phyloP scores from a whole-genome alignment of 2,888 invertebrate genomes.

The Diadegma fenestrale region DNA sequence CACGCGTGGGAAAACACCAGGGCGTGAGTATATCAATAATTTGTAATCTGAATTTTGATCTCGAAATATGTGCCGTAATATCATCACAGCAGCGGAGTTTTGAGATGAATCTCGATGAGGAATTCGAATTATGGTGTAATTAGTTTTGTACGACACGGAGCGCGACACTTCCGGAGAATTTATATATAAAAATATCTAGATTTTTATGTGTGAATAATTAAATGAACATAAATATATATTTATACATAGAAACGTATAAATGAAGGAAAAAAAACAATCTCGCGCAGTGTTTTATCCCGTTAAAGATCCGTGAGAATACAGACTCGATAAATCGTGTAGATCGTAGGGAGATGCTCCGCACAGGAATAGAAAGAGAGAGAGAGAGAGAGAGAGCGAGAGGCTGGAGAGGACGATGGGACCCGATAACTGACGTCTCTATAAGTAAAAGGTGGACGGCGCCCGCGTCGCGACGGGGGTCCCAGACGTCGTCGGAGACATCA shows the following conservation, averaged over 20 bases:
- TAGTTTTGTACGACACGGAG: slow-evolving; percentile 56
- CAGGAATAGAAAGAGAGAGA: slow-evolving; percentile 26
- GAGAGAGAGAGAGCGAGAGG: slow-evolving; percentile 48
- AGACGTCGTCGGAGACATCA: slow-evolving; percentile 83
- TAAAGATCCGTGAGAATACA: slow-evolving; percentile 72
- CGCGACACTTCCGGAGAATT: slow-evolving; percentile 54
- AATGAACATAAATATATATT: slow-evolving; percentile 18
- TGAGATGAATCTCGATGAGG: slow-evolving; percentile 52
- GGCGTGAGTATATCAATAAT: slow-evolving; percentile 63
- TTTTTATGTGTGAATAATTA: not conserved
- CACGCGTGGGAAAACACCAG: slow-evolving; percentile 31
- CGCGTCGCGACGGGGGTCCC: slow-evolving; percentile 81
- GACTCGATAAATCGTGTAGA: slow-evolving; percentile 70
- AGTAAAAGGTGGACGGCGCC: slow-evolving; percentile 79
- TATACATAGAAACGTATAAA: slow-evolving; percentile 9
- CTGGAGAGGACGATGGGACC: slow-evolving; percentile 77
- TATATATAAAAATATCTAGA: not conserved
- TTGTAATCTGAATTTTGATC: not conserved
- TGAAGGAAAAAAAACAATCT: slow-evolving; percentile 16
- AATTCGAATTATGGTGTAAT: slow-evolving; percentile 44
- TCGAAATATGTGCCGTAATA: not conserved
- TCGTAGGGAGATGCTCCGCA: slow-evolving; percentile 64
- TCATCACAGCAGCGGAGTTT: not conserved
- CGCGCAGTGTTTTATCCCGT: slow-evolving; percentile 65
- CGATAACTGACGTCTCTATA: slow-evolving; percentile 83